Conservation (phyloP, 2,797 vertebrate species). For the Oreochromis mossambicus region DNA sequence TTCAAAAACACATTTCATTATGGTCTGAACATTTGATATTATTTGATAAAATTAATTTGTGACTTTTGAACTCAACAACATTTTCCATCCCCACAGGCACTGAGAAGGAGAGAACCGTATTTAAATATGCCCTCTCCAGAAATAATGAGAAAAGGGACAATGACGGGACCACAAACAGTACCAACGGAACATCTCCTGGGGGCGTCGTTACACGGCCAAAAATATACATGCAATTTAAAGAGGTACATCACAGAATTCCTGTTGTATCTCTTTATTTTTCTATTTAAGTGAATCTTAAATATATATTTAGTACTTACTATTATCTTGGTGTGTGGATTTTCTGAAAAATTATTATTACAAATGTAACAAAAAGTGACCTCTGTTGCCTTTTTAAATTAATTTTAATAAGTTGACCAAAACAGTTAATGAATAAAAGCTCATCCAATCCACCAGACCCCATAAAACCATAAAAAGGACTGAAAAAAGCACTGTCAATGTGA, state of each 20-base stretch:
- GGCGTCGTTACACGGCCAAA: neutral
- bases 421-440: no score
- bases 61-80: neutral
- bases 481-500: neutral
- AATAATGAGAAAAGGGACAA: neutral
- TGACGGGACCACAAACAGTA: fast-evolving
- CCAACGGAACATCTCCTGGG: fast-evolving
- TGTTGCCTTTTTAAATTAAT: neutral
- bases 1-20: neutral
- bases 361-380: neutral
- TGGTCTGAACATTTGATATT: neutral
- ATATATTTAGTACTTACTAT: neutral
- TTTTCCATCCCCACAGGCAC: slow-evolving; percentile 64
- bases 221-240: slow-evolving; percentile 41
- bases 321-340: neutral
- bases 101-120: slow-evolving; percentile 61
- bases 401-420: neutral
- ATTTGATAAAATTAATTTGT: neutral
- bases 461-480: no score
- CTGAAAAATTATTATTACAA: neutral
- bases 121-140: slow-evolving; percentile 47
- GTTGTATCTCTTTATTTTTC: neutral
- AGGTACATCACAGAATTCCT: slow-evolving; percentile 11
- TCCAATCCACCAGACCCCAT: neutral
- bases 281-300: neutral